phyloP scores from a whole-genome alignment of 2,888 invertebrate genomes.

The Acleris cristana region DNA sequence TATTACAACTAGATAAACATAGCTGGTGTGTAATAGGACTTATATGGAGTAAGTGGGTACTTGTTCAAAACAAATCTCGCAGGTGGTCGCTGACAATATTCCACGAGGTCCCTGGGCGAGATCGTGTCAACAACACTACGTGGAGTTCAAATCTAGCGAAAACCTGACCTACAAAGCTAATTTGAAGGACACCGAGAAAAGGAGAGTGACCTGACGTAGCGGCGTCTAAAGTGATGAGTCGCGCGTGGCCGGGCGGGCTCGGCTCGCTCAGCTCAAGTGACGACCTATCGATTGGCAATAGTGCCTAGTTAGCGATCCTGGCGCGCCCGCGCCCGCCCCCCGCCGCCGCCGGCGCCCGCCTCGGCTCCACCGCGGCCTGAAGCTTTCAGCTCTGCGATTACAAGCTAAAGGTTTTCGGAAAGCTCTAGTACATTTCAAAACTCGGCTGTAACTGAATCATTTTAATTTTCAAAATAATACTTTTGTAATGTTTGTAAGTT shows the following conservation, averaged over 20 bases:
- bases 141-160: slow-evolving; percentile 71
- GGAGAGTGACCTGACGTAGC: slow-evolving; percentile 84
- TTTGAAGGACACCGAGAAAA: slow-evolving; percentile 84
- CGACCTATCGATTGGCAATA: slow-evolving; percentile 84
- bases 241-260: slow-evolving; percentile 70
- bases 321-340: slow-evolving; percentile 49
- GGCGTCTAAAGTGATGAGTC: slow-evolving; percentile 82
- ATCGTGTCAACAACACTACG: slow-evolving; percentile 77
- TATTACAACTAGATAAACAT: not conserved
- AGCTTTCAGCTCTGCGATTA: slow-evolving; percentile 1
- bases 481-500: too few species aligned
- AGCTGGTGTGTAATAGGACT: not conserved
- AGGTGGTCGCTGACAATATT: slow-evolving; percentile 46
- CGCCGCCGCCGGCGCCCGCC: slow-evolving; percentile 46
- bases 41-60: not conserved
- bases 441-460: not conserved
- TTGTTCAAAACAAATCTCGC: slow-evolving; percentile 43
- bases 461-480: too few species aligned
- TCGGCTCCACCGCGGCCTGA: slow-evolving; percentile 30
- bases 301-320: slow-evolving; percentile 79
- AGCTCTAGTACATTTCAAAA: not conserved
- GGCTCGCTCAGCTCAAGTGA: slow-evolving; percentile 67
- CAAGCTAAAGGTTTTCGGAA: not conserved
- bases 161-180: slow-evolving; percentile 84
- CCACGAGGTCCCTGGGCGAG: slow-evolving; percentile 39